Evolutionary conservation across 35 echinoderm and acorn worm genomes (phyloP), one percentile per base, ranked within the genome.

Genomic region (Ptychodera flava): DNA sequence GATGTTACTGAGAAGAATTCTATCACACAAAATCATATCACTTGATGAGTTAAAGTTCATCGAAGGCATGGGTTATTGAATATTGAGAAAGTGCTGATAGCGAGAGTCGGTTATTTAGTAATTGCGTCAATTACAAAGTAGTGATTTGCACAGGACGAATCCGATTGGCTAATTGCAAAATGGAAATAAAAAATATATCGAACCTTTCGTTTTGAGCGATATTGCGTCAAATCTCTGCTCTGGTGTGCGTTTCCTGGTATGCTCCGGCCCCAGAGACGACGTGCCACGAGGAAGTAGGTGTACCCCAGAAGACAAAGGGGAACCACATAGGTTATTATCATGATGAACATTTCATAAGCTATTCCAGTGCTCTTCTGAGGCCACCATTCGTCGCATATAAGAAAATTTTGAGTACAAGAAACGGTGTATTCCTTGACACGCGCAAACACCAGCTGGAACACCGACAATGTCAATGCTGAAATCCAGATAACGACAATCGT

Each of bases 191-290:
- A 64, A 12, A 64, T 6, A 64, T 64, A 45, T 80, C 82, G 78
- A 88, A 93, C 94, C 91, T 93, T 97, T 30, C 89, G 76, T 33
- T 97, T 97, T 12, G 88, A 89, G 81, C 82, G 87, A 35, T 77
- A 77, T 10, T 93, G 87, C 10, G 88, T 90, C 52, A 93, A 85
- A 78, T 97, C 94, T 84, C 94, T 87, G 35, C 45, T 85, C 16
- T 85, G 92, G 35, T 97, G 91, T 22, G 94, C 94, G 36, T 97
- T 97, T 0, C 94, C 94, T 30, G 94, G 94, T 14, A 97, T 82
- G 34, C 82, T 87, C 16, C 94, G 81, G 16, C 94, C 94, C 94
- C 94, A 97, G 16, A 97, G 78, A 16, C 90, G 88, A 33, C 76
- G 16, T 29, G 88, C 92, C 12, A 97, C 94, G 1, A 93, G 88